A percentile compares a stretch with the other conserved stretches of the same genome.
Conservation (phyloP, 2,113 vertebrate species). For the Castor canadensis region DNA sequence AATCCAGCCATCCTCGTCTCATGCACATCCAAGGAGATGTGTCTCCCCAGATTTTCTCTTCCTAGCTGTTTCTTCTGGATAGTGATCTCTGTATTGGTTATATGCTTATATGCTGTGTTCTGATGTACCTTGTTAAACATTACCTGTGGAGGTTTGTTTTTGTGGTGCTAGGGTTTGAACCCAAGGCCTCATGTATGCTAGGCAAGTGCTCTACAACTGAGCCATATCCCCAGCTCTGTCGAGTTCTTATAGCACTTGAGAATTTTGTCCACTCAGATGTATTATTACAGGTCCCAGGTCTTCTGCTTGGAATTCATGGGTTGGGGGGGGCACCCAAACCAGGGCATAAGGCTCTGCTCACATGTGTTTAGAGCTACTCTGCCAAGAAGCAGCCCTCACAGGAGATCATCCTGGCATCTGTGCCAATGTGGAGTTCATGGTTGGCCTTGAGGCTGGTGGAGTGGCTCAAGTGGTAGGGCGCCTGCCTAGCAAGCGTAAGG, state of each 20-base stretch:
- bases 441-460: too few species aligned
- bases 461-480: too few species aligned
- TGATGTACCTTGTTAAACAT: neutral
- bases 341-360: neutral
- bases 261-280: too few species aligned
- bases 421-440: neutral
- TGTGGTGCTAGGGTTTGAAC: too few species aligned
- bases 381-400: neutral
- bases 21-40: neutral
- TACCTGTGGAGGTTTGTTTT: too few species aligned
- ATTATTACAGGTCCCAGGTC: neutral
- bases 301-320: neutral
- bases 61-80: neutral
- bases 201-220: too few species aligned
- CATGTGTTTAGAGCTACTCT: neutral
- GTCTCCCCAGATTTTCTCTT: neutral
- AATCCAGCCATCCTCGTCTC: neutral
- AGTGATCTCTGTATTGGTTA: too few species aligned
- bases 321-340: neutral
- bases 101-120: neutral
- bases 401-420: neutral
- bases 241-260: too few species aligned
- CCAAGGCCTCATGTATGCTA: too few species aligned
- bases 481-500: too few species aligned
- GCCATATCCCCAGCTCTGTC: too few species aligned